These are phyloP conservation scores for Spilosoma lubricipeda DNA, from an alignment of 2,888 invertebrate genomes.

Conservation along the genomic window DNA sequence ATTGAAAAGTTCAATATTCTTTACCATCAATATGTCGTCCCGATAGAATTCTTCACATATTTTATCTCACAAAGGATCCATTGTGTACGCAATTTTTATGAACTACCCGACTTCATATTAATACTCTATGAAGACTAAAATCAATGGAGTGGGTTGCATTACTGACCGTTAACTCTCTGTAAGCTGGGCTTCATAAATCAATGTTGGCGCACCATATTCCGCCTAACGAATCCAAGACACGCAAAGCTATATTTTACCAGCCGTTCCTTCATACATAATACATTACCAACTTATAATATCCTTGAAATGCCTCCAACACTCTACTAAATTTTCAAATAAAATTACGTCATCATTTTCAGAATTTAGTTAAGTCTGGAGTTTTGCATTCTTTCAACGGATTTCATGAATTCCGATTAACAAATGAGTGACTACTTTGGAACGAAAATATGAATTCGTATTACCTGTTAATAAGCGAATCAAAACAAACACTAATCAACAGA, in stretches of 20 bases:
- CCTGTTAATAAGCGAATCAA: constrained; percentile 30
- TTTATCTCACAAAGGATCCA: neutral
- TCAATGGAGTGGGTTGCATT: constrained; percentile 25
- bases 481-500: constrained; percentile 45
- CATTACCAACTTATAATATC: constrained; percentile 54
- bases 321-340: constrained; percentile 45
- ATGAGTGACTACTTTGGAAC: neutral
- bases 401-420: neutral
- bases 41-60: neutral
- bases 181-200: constrained; percentile 53
- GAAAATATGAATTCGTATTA: constrained; percentile 5
- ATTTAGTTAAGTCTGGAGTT: constrained; percentile 24
- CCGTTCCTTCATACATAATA: constrained; percentile 63
- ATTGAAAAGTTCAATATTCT: neutral
- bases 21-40: neutral
- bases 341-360: constrained; percentile 29
- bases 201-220: constrained; percentile 53
- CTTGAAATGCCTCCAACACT: constrained; percentile 43
- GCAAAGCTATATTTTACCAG: constrained; percentile 75
- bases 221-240: constrained; percentile 71
- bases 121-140: constrained; percentile 30
- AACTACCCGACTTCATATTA: constrained; percentile 15
- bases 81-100: neutral
- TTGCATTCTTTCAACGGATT: constrained; percentile 5
- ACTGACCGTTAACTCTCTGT: constrained; percentile 29